phyloP scores from a whole-genome alignment of 2,888 invertebrate species.

The Andrena bicolor region DNA sequence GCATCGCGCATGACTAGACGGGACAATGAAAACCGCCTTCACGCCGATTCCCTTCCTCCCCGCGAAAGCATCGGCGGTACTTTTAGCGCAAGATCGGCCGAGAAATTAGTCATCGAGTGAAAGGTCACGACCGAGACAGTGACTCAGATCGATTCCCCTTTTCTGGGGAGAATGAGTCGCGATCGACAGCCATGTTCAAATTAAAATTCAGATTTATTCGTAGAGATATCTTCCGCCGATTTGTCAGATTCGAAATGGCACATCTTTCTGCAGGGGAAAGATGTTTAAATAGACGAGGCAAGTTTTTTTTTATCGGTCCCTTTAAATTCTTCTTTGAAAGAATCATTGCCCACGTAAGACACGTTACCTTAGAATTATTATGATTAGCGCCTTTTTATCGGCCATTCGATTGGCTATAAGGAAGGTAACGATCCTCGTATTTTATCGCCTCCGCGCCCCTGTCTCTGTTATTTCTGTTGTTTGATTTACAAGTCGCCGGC shows the following conservation, averaged over 20 bases:
- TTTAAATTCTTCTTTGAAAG: no score
- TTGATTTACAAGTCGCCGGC: background rate
- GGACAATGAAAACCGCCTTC: slow-evolving; percentile 65
- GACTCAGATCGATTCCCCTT: slow-evolving; percentile 62
- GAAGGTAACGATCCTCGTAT: background rate
- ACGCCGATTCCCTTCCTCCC: slow-evolving; percentile 51
- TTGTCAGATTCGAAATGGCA: no score
- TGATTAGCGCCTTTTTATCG: background rate
- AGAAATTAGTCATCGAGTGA: slow-evolving; percentile 67
- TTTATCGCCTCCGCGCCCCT: background rate
- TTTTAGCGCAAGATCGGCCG: slow-evolving; percentile 46
- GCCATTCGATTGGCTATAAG: background rate
- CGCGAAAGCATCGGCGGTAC: slow-evolving; percentile 35
- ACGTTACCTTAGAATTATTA: background rate
- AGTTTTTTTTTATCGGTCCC: no score
- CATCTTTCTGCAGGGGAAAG: no score
- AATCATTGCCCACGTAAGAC: no score
- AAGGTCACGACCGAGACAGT: slow-evolving; percentile 68
- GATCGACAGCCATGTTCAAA: background rate
- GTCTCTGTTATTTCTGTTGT: background rate
- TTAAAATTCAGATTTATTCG: no score
- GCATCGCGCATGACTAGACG: slow-evolving; percentile 50
- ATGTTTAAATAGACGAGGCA: no score
- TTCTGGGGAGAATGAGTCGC: slow-evolving; percentile 1
- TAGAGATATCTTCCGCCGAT: no score